Evolutionary conservation across 2,113 vertebrate species (phyloP).

Genomic region (Noctilio leporinus): DNA sequence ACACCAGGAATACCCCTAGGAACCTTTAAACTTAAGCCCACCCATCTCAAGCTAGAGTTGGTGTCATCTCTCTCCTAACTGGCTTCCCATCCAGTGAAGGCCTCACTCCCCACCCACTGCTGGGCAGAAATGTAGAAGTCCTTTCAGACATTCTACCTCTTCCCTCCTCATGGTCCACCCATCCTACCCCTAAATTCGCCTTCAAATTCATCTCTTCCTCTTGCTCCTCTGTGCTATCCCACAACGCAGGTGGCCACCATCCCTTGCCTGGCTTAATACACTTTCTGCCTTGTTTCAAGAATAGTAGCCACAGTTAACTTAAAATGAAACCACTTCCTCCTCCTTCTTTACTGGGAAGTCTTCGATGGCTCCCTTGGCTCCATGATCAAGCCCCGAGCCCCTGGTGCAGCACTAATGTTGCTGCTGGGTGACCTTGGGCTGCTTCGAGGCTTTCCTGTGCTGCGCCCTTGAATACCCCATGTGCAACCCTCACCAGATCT

Average conservation of each 20-base stretch:
- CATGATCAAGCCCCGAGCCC: too few relatives aligned
- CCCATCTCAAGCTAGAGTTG: not conserved
- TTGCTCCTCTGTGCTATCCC: not conserved
- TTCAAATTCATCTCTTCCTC: not conserved
- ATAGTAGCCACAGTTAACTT: not conserved
- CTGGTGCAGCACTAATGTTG: not conserved
- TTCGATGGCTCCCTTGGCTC: not conserved
- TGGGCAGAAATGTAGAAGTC: not conserved
- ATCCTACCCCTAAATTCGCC: not conserved
- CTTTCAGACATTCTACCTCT: not conserved
- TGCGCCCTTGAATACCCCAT: not conserved
- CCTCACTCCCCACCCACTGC: not conserved
- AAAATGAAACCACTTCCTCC: not conserved
- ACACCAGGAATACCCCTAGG: not conserved
- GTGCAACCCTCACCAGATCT: accelerated
- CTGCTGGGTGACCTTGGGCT: not conserved
- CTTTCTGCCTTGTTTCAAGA: not conserved
- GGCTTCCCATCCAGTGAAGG: not conserved
- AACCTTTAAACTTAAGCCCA: not conserved
- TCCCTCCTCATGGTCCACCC: not conserved
- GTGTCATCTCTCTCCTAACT: not conserved
- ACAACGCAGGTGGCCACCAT: not conserved
- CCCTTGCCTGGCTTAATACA: not conserved
- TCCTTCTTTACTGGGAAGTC: not conserved
- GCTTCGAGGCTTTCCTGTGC: not conserved